These are phyloP conservation scores for Myioborus melanocephalus DNA, from an alignment of 2,797 vertebrate species.

Conservation along the genomic window DNA sequence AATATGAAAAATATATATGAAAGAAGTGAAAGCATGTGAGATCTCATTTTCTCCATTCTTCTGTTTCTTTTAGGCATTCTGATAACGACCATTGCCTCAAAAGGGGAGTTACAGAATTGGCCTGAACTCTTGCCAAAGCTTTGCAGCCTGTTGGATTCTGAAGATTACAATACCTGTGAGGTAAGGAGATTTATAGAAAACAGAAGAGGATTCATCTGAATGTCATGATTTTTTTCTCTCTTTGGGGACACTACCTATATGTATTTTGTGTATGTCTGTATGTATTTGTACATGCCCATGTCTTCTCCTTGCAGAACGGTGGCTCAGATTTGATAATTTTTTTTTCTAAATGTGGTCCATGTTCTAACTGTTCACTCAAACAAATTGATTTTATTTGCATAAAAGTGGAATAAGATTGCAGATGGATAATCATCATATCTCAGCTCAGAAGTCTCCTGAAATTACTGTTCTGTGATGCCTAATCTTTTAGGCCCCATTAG, in stretches of 20 bases:
- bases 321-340: neutral
- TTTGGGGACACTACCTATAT: accelerated
- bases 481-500: neutral
- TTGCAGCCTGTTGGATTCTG: slow-evolving; percentile 92
- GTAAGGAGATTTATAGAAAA: slow-evolving; percentile 64
- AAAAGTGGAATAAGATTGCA: neutral
- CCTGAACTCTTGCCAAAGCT: slow-evolving; percentile 96
- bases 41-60: neutral
- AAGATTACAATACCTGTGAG: slow-evolving; percentile 98
- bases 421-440: neutral
- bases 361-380: neutral
- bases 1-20: neutral
- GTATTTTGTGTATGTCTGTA: accelerated
- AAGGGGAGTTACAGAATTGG: slow-evolving; percentile 97
- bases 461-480: neutral
- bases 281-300: neutral
- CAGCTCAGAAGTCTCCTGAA: neutral
- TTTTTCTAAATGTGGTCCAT: neutral
- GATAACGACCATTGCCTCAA: slow-evolving; percentile 97
- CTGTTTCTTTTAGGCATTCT: slow-evolving; percentile 82
- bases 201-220: accelerated
- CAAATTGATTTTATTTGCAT: neutral
- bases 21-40: neutral
- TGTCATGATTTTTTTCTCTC: neutral
- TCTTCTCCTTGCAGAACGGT: neutral